A percentile compares a stretch with the other conserved stretches of the same genome.
phyloP scores from a whole-genome alignment of 2,113 vertebrate species.

The Rhinichthys klamathensis region DNA sequence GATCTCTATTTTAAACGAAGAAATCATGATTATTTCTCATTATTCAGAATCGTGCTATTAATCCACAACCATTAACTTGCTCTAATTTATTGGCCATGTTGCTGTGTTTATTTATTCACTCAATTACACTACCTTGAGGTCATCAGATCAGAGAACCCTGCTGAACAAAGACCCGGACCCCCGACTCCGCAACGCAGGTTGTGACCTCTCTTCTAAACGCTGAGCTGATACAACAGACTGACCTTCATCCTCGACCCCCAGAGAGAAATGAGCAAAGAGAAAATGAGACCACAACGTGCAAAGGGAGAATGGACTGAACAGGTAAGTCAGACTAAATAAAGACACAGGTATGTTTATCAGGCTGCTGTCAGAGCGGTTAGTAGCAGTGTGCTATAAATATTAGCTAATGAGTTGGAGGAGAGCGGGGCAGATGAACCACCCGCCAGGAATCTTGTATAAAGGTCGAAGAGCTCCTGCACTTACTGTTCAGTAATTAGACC shows the following conservation, averaged over 20 bases:
- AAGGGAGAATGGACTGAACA: background rate
- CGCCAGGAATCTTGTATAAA: constrained; percentile 23
- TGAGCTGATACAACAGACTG: constrained; percentile 42
- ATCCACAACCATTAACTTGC: background rate
- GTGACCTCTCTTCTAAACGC: constrained; percentile 33
- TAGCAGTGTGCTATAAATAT: constrained; percentile 54
- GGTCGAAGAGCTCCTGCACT: constrained; percentile 42
- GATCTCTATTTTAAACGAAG: too few species aligned
- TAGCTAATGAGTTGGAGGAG: constrained; percentile 60
- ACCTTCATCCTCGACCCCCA: constrained; percentile 35
- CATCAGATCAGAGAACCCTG: background rate
- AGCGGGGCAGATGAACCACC: constrained; percentile 8
- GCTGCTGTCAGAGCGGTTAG: constrained; percentile 56
- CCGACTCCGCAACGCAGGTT: background rate
- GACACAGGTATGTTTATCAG: constrained; percentile 54
- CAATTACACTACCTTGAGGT: background rate
- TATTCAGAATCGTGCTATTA: too few species aligned
- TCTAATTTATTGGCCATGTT: background rate
- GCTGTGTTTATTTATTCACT: background rate
- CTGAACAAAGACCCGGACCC: constrained; percentile 12
- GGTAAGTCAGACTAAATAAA: constrained; percentile 5
- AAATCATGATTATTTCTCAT: too few species aligned
- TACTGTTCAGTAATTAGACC: constrained; percentile 30
- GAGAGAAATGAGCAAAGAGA: constrained; percentile 5
- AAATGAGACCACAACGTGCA: background rate